Conservation (phyloP, 2,113 vertebrate genomes). For the Neofelis nebulosa region DNA sequence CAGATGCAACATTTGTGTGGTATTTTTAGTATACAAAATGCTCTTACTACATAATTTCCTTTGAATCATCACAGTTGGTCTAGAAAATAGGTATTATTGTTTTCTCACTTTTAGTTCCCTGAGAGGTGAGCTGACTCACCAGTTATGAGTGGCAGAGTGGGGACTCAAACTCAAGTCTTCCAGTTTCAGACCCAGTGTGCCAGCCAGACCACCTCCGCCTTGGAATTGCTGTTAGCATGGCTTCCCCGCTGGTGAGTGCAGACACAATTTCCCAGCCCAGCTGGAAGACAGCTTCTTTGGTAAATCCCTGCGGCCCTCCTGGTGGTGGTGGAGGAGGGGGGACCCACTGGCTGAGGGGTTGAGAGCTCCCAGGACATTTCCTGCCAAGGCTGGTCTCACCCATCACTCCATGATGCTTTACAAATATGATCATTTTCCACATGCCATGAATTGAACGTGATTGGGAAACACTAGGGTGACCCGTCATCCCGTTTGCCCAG, state of each 20-base stretch:
- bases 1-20: background rate
- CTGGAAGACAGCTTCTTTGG: background rate
- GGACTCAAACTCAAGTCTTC: background rate
- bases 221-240: rapidly evolving
- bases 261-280: background rate
- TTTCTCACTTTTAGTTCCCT: background rate
- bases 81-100: background rate
- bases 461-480: background rate
- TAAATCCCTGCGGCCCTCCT: background rate
- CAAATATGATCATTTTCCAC: background rate
- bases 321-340: rapidly evolving
- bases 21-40: background rate
- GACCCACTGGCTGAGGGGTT: background rate
- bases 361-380: background rate
- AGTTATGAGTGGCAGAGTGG: background rate
- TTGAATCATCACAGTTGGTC: background rate
- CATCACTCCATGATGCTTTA: background rate
- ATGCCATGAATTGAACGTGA: background rate
- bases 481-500: background rate
- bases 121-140: background rate
- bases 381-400: background rate
- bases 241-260: background rate
- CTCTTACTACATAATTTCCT: background rate
- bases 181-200: background rate
- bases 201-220: too few species aligned